These are phyloP conservation scores for Drosophila rellima DNA, from an alignment of 2,888 invertebrate species.

Conservation along the genomic window DNA sequence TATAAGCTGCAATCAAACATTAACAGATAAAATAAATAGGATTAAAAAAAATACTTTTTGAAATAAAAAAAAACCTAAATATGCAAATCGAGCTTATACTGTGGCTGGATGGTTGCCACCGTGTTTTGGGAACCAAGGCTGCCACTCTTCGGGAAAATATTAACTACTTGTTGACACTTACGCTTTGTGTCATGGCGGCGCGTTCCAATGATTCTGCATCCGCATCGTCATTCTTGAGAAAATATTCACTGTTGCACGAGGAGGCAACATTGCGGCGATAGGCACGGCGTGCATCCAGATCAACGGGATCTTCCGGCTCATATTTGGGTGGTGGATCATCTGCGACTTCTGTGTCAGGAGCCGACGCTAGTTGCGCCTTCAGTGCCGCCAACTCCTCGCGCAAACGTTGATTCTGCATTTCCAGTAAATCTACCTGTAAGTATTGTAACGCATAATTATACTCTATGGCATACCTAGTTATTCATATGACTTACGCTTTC, in stretches of 20 bases:
- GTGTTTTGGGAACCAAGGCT: too few relatives aligned
- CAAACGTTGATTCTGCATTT: constrained; percentile 81
- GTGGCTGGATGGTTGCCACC: too few relatives aligned
- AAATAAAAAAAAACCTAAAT: too few relatives aligned
- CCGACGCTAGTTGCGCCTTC: constrained; percentile 48
- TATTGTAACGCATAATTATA: not conserved
- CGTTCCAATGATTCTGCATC: constrained; percentile 77
- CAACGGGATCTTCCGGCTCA: constrained; percentile 30
- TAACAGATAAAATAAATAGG: too few relatives aligned
- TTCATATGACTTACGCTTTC: constrained; percentile 76
- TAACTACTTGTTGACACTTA: constrained; percentile 51
- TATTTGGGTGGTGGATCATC: constrained; percentile 64
- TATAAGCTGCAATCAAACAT: constrained; percentile 73
- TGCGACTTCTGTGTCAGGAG: constrained; percentile 2
- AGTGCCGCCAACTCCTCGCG: constrained; percentile 72
- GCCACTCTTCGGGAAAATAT: too few relatives aligned
- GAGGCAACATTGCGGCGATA: constrained; percentile 59
- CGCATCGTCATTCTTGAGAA: constrained; percentile 62
- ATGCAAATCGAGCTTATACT: too few relatives aligned
- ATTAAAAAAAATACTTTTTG: too few relatives aligned
- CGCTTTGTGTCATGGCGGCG: constrained; percentile 78
- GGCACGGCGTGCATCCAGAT: constrained; percentile 6
- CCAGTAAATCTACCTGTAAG: constrained; percentile 79
- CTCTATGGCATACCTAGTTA: not conserved
- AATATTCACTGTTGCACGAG: constrained; percentile 65